phyloP scores from a whole-genome alignment of 2,113 vertebrate genomes.

The Coryphaenoides rupestris region DNA sequence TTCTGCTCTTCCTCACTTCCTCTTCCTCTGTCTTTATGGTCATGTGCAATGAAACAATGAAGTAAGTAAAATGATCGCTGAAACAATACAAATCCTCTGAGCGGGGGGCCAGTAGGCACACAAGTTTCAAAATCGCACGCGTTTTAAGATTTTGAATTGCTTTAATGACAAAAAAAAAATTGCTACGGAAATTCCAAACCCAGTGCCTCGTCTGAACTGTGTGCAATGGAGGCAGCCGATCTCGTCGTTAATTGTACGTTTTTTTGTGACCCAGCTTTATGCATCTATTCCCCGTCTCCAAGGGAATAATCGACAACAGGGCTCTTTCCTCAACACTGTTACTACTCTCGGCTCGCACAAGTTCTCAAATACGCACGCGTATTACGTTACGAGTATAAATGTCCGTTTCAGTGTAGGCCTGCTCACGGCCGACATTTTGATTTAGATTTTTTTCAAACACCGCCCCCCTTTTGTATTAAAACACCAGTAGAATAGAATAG shows the following conservation, averaged over 20 bases:
- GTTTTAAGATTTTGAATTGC: conserved; percentile 22
- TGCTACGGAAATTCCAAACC: conserved; percentile 3
- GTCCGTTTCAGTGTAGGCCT: conserved; percentile 12
- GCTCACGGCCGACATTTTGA: conserved; percentile 9
- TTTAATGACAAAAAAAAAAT: conserved; percentile 43
- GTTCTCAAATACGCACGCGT: background rate
- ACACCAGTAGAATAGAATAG: too few species aligned
- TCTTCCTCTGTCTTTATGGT: conserved; percentile 12
- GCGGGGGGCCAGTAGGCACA: conserved; percentile 19
- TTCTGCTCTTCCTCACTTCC: conserved; percentile 10
- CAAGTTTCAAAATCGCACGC: conserved; percentile 14
- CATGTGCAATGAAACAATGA: conserved; percentile 64
- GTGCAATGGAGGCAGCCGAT: conserved; percentile 33
- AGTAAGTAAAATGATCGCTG: conserved; percentile 55
- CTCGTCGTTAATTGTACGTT: background rate
- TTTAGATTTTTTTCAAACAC: background rate
- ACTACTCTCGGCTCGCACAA: conserved; percentile 16
- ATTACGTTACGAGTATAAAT: conserved; percentile 10
- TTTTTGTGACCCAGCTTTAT: conserved; percentile 19
- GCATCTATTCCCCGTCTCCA: conserved; percentile 33
- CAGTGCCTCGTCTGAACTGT: conserved; percentile 79
- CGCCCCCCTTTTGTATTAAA: background rate
- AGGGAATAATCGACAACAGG: too few species aligned
- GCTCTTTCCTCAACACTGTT: conserved; percentile 28
- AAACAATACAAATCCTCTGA: conserved; percentile 24